phyloP scores from a whole-genome alignment of 1,140 invertebrate genomes.

The Bradysia coprophila region DNA sequence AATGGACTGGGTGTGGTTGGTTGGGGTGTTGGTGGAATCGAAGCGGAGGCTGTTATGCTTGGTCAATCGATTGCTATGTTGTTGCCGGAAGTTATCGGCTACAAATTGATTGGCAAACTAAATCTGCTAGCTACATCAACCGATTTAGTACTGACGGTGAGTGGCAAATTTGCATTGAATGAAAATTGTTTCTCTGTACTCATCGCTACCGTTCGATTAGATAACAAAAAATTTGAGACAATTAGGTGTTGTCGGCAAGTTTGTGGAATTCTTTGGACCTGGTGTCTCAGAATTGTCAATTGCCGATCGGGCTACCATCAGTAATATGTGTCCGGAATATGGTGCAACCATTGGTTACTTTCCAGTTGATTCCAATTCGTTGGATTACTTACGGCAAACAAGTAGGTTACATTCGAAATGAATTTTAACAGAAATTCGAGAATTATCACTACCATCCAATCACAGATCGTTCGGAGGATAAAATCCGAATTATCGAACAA shows the following conservation, averaged over 20 bases:
- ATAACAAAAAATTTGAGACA: slow-evolving; percentile 93
- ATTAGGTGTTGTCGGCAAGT: slow-evolving; percentile 93
- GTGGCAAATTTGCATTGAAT: no score
- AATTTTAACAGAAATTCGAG: no score
- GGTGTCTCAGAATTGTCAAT: slow-evolving; percentile 81
- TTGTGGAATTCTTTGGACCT: slow-evolving; percentile 95
- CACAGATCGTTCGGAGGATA: slow-evolving; percentile 61
- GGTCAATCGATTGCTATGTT: slow-evolving; percentile 95
- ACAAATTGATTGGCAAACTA: slow-evolving; percentile 67
- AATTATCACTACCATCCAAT: no score
- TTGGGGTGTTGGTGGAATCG: slow-evolving; percentile 55
- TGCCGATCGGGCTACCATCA: slow-evolving; percentile 85
- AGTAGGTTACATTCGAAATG: slow-evolving; percentile 50
- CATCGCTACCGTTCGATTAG: no score
- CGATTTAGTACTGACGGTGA: slow-evolving; percentile 90
- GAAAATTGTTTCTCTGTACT: no score
- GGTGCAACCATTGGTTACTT: slow-evolving; percentile 94
- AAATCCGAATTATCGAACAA: slow-evolving; percentile 64
- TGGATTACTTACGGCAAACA: slow-evolving; percentile 76
- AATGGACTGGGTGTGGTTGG: slow-evolving; percentile 73
- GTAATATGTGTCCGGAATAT: slow-evolving; percentile 98
- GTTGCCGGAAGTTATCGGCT: slow-evolving; percentile 89
- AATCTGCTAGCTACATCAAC: slow-evolving; percentile 83
- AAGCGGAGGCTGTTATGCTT: slow-evolving; percentile 82
- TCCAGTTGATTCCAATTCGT: slow-evolving; percentile 74